Base-by-base conservation (phyloP, 2,888 invertebrate genomes). In the Zygogramma bicolorata region DNA sequence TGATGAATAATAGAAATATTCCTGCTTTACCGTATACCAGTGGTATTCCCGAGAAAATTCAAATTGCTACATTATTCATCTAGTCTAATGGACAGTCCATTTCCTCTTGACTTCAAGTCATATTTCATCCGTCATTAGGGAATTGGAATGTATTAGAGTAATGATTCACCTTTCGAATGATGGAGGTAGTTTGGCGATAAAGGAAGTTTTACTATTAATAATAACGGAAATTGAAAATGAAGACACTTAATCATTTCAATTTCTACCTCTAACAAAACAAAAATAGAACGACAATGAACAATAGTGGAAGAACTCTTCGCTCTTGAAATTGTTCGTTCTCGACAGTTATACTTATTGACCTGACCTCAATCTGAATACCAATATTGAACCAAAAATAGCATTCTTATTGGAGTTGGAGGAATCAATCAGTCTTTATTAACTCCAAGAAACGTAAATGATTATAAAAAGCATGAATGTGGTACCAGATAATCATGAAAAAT, bases 51-150 rank as follows among this genome's bases (percentile, higher is more conserved):
- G 46, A 58, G 73, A 58, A 69, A 73, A 69, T 73, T 69, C 73
- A 69, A 73, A 69, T 73, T 46, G 73, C 58, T 73, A 46, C 69
- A 73, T 73, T 73, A 73, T 73, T 73, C 73, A 73, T 57, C 27
- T 40, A 34, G 69, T 65, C 69, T 69, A 69, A 69, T 73, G 73
- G 73, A 73, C 66, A 66, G 65, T 63, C 69, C 69, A 73, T 73
- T 73, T 65, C 49, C 53, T 60, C 53, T 15, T 31, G 40, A 63
- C 71, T 66, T 31, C 29, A 67, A 22, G 63, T 58, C 49, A 69
- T 69, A 57, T 73, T 65, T 62, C 67, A 66, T 71, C 67, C 53
- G 42, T 73, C 73, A 69, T 31, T 58, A 59, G 40, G 66, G 60
- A 66, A 58, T 60, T 29, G 10, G 27, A 10, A 61, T 38, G 25